Base-by-base conservation (phyloP, 2,113 vertebrate genomes). In the Corythaeola cristata region DNA sequence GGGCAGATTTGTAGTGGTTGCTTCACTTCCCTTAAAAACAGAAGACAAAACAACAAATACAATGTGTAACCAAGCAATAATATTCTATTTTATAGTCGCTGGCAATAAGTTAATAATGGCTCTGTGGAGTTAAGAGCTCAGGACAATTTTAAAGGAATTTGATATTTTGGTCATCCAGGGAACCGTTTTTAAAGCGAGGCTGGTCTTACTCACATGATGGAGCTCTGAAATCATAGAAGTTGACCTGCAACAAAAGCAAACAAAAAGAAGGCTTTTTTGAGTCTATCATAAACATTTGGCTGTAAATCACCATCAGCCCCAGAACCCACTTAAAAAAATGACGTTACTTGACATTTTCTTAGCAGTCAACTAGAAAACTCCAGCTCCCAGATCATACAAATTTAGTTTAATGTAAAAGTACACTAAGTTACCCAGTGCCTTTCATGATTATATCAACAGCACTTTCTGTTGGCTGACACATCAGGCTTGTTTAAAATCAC, bases 81-180 rank as follows among this genome's bases (percentile, higher is more conserved):
- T 83, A 66, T 32, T 87, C 27, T 91, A 19, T 85, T 95, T 95
- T 93, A 85, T 88, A 76, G 92, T 97, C 77, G 87, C 69, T 95
- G 83, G 86, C 90, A 96, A 74, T 68, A 93, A 97, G 69, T 82
- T 96, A 93, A 94, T 96, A 95, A 95, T 73, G 77, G 84, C 69
- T 77, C 69, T 83, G 85, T 73, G 89, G 79, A 94, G 78, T 71
- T 79, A 93, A 91, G 50, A 87, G 81, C 96, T 92, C 92, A 85
- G 71, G 81, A 92, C 93, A 92, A 96, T 97, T 97, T 96, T 83
- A 92, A 96, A 89, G 49, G 84, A 96, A 93, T 95, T 87, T 91
- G 76, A 91, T 97, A 85, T 82, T 95, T 93, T 52, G 55, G 87
- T 69, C 62, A 97, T 66, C 94, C 41, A 96, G 94, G 92, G 96